Conservation (phyloP, 2,797 vertebrate species). For the Gymnoscopelus braueri region DNA sequence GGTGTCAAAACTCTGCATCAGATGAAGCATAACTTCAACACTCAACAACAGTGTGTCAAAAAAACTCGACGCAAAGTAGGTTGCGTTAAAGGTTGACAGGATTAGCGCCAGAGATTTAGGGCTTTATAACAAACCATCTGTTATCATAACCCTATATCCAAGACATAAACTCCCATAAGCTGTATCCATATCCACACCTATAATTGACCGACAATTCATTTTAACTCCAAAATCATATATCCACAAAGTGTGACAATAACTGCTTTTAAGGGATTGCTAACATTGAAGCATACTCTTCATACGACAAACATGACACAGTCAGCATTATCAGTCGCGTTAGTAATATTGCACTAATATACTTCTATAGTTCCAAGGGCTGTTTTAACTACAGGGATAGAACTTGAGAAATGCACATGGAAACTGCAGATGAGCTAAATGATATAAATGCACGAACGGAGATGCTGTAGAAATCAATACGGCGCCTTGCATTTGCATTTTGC, state of each 20-base stretch:
- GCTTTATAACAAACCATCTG: slow-evolving; percentile 68
- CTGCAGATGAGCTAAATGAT: slow-evolving; percentile 47
- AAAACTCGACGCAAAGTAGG: slow-evolving; percentile 39
- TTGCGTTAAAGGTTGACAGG: slow-evolving; percentile 48
- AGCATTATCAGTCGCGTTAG: background rate
- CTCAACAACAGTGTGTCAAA: slow-evolving; percentile 20
- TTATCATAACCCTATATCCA: slow-evolving; percentile 45
- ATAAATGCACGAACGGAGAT: slow-evolving; percentile 48
- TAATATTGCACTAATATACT: background rate
- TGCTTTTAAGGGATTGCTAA: slow-evolving; percentile 1
- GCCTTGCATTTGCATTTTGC: slow-evolving; percentile 66
- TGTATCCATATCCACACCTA: slow-evolving; percentile 50
- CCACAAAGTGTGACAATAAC: slow-evolving; percentile 25
- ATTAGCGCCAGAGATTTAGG: slow-evolving; percentile 51
- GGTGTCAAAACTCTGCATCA: too few relatives aligned
- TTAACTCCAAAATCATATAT: slow-evolving; percentile 48
- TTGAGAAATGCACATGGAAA: slow-evolving; percentile 47
- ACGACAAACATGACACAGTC: background rate
- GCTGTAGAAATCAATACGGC: slow-evolving; percentile 73
- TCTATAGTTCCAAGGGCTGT: slow-evolving; percentile 7
- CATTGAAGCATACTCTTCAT: background rate
- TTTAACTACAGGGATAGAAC: slow-evolving; percentile 35
- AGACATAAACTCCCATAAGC: slow-evolving; percentile 22
- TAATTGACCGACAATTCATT: slow-evolving; percentile 44
- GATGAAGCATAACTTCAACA: slow-evolving; percentile 35